Percentiles rank a stretch among this genome's conserved stretches.
Conservation (phyloP, 2,113 vertebrate genomes). For the Thunnus thynnus region DNA sequence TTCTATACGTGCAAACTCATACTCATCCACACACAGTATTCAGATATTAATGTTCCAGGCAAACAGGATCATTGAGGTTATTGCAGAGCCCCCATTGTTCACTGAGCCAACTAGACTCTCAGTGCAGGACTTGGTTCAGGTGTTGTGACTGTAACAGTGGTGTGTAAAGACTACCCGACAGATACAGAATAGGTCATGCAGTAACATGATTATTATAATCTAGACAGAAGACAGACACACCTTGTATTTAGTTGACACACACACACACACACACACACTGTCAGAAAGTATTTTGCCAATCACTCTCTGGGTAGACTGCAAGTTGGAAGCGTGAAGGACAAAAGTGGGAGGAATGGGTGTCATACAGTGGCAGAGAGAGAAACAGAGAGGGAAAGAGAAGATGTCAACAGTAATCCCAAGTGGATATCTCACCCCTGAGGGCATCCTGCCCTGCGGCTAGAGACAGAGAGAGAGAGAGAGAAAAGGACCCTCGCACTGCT, state of each 20-base stretch:
- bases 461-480: constrained; percentile 18
- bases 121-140: constrained; percentile 9
- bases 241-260: constrained; percentile 27
- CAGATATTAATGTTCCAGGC: neutral
- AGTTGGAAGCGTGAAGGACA: constrained; percentile 53
- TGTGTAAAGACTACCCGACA: constrained; percentile 20
- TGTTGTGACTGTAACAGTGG: constrained; percentile 11
- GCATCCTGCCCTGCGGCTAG: constrained; percentile 68
- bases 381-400: constrained; percentile 39
- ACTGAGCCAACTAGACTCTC: constrained; percentile 6
- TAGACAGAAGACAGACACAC: constrained; percentile 32
- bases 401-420: constrained; percentile 70
- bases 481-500: constrained; percentile 44
- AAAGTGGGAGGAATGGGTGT: constrained; percentile 54
- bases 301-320: constrained; percentile 22
- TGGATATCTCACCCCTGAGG: constrained; percentile 66
- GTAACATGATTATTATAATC: constrained; percentile 50
- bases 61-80: too few species aligned
- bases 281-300: constrained; percentile 52
- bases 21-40: neutral
- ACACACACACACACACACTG: neutral
- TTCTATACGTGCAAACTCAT: neutral
- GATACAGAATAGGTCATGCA: constrained; percentile 35
- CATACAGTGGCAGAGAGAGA: constrained; percentile 40
- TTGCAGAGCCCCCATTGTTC: constrained; percentile 4